A percentile compares a stretch with the other conserved stretches of the same genome.
These are phyloP conservation scores for Rhyzopertha dominica DNA, from an alignment of 1,140 invertebrate species.

Conservation along the genomic window DNA sequence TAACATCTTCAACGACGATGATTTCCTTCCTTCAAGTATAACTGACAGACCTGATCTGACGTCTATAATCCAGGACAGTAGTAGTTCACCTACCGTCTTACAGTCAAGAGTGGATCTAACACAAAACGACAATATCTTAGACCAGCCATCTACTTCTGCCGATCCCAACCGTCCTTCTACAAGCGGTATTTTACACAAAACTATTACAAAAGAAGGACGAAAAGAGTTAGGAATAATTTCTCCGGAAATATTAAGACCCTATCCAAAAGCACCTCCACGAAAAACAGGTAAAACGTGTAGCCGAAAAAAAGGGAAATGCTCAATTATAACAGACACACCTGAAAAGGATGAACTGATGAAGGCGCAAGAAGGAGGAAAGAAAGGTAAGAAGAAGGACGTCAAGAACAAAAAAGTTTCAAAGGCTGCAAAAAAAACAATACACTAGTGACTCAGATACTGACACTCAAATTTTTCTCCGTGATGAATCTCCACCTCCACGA, in stretches of 20 bases:
- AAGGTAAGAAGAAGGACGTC: slow-evolving; percentile 4
- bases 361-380: slow-evolving; percentile 4
- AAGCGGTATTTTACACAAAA: slow-evolving; percentile 9
- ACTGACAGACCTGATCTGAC: too few relatives aligned
- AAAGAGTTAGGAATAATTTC: slow-evolving; percentile 11
- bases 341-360: slow-evolving; percentile 11
- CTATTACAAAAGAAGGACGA: slow-evolving; percentile 9
- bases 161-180: slow-evolving; percentile 13
- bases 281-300: slow-evolving; percentile 3
- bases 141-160: too few relatives aligned
- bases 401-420: slow-evolving; percentile 5
- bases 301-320: too few relatives aligned
- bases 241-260: slow-evolving; percentile 12
- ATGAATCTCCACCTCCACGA: too few relatives aligned
- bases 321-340: slow-evolving; percentile 9
- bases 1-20: too few relatives aligned
- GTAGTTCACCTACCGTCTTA: too few relatives aligned
- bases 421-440: slow-evolving; percentile 7
- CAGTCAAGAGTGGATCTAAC: too few relatives aligned
- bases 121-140: too few relatives aligned
- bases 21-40: too few relatives aligned
- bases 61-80: too few relatives aligned
- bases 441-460: slow-evolving; percentile 8
- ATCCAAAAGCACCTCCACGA: slow-evolving; percentile 2
- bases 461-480: too few relatives aligned